Conservation (phyloP, 1,140 invertebrate genomes). For the Drosophila pseudoananassae region DNA sequence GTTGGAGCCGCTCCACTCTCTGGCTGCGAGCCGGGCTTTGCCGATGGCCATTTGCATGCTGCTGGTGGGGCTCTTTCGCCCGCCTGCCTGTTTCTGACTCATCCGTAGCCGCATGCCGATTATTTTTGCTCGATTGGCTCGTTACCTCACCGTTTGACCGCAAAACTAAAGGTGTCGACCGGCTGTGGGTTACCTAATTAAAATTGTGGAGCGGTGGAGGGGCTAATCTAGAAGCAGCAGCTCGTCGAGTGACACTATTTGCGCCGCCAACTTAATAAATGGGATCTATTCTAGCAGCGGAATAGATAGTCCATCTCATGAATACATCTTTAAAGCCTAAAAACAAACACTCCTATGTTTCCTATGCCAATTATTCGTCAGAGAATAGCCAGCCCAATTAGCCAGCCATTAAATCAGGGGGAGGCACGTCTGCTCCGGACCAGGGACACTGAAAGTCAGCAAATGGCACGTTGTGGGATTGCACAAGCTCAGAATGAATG, state of each 20-base stretch:
- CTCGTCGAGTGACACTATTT: constrained; percentile 47
- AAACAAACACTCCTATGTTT: neutral
- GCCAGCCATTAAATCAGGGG: constrained; percentile 11
- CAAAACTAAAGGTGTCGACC: constrained; percentile 34
- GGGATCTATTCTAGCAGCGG: neutral
- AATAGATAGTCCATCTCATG: too few species aligned
- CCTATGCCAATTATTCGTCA: neutral
- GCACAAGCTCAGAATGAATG: constrained; percentile 35
- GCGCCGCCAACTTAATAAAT: constrained; percentile 39
- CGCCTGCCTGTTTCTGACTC: constrained; percentile 33
- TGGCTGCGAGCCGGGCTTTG: constrained; percentile 24
- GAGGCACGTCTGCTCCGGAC: constrained; percentile 18
- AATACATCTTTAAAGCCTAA: too few species aligned
- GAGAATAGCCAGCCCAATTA: constrained; percentile 35
- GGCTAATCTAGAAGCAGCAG: constrained; percentile 25
- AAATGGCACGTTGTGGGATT: constrained; percentile 44
- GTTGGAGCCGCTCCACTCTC: neutral
- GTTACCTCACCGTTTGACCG: constrained; percentile 72
- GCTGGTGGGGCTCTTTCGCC: constrained; percentile 37
- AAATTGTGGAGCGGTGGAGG: constrained; percentile 47
- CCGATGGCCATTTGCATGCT: constrained; percentile 64
- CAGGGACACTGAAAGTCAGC: neutral
- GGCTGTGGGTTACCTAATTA: constrained; percentile 68
- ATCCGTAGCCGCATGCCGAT: constrained; percentile 30
- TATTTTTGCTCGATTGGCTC: constrained; percentile 50